Base-by-base conservation (phyloP, 2,888 invertebrate genomes). In the Charanyca ferruginea region DNA sequence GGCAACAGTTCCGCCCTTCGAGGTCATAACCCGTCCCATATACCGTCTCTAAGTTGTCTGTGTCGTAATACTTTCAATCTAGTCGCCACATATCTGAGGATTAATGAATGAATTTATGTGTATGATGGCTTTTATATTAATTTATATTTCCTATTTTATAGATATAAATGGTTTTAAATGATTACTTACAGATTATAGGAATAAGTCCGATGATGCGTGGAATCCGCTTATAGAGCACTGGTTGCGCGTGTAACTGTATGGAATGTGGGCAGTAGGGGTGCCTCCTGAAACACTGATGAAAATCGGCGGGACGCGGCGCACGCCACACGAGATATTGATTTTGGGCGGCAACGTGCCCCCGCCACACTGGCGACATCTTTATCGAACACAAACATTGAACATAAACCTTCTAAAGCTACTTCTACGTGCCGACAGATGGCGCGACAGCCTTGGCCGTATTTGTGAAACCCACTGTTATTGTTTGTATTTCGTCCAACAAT, bases 251-350 rank as follows among this genome's bases (percentile, higher is more conserved):
- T 85, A 86, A 87, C 89, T 83, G 79, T 86, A 84, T 86, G 87
- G 83, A 90, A 91, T 88, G 79, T 90, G 90, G 90, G 89, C 88
- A 86, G 88, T 88, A 85, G 85, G 90, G 90, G 86, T 90, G 91
- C 88, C 91, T 91, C 80, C 88, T 86, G 89, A 87, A 90, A 91
- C 85, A 94, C 94, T 94, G 91, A 91, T 84, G 88, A 83, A 89
- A 89, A 89, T 86, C 87, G 85, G 85, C 86, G 87, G 88, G 88
- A 90, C 91, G 83, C 91, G 83, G 94, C 94, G 94, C 94, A 92
- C 90, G 90, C 88, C 89, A 83, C 65, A 78, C 68, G 45, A 61
- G 80, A 77, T 95, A 95, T 95, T 93, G 94, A 95, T 95, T 94
- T 93, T 92, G 94, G 94, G 94, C 93, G 94, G 94, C 86, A 90